Conservation (phyloP, 1,140 invertebrate genomes). For the Prorops nasuta region DNA sequence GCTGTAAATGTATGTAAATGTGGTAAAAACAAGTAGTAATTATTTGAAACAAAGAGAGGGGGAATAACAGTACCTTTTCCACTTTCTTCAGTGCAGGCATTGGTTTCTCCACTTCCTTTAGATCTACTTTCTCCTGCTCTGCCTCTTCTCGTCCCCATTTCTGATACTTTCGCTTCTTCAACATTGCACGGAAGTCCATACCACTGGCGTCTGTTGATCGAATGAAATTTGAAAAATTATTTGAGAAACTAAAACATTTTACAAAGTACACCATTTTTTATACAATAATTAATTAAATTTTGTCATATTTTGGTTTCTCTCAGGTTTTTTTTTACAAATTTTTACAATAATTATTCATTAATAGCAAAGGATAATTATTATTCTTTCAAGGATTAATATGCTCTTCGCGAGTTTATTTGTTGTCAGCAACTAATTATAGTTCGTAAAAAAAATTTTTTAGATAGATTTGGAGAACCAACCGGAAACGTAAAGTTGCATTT, state of each 20-base stretch:
- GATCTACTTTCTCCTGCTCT: conserved; percentile 87
- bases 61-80: conserved; percentile 88
- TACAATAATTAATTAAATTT: no score
- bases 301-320: background rate
- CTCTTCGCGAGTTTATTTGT: no score
- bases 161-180: conserved; percentile 95
- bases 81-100: conserved; percentile 85
- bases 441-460: conserved; percentile 1
- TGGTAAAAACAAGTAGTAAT: no score
- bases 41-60: no score
- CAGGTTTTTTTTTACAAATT: conserved; percentile 3
- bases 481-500: conserved; percentile 94
- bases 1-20: no score
- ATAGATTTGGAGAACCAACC: conserved; percentile 62
- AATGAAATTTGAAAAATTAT: conserved; percentile 31
- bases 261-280: conserved; percentile 4
- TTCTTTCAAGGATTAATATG: no score
- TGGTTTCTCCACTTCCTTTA: conserved; percentile 89
- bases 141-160: conserved; percentile 90
- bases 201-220: conserved; percentile 92
- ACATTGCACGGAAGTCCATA: conserved; percentile 97
- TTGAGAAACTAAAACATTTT: conserved; percentile 15
- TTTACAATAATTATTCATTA: no score
- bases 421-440: no score
- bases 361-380: no score